phyloP scores from a whole-genome alignment of 1,140 invertebrate species.

The Drosophila kepulauana region DNA sequence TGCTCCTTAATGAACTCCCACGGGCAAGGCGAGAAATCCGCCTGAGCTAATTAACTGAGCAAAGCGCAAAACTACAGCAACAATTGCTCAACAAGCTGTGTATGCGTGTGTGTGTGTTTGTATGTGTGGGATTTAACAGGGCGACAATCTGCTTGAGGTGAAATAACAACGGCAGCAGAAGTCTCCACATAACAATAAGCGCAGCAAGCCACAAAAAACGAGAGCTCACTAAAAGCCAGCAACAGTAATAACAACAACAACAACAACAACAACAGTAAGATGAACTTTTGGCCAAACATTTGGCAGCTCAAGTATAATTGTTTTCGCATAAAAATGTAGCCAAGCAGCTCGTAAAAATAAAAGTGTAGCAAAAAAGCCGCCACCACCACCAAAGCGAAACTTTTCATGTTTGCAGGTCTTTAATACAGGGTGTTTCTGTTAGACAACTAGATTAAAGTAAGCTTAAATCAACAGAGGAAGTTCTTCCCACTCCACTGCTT shows the following conservation, averaged over 20 bases:
- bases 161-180: constrained; percentile 14
- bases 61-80: constrained; percentile 18
- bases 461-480: background rate
- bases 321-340: constrained; percentile 67
- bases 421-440: constrained; percentile 21
- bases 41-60: constrained; percentile 70
- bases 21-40: constrained; percentile 43
- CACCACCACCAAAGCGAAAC: constrained; percentile 10
- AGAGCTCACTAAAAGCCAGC: constrained; percentile 7
- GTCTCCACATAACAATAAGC: constrained; percentile 50
- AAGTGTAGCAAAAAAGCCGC: constrained; percentile 27
- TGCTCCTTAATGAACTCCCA: constrained; percentile 62
- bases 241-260: constrained; percentile 1
- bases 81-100: background rate
- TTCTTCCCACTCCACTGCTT: background rate
- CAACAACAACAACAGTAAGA: constrained; percentile 9
- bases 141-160: constrained; percentile 50
- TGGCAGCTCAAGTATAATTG: constrained; percentile 67
- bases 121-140: constrained; percentile 1
- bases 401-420: constrained; percentile 10
- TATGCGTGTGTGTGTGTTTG: constrained; percentile 3
- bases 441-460: background rate
- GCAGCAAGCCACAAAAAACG: constrained; percentile 48
- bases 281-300: constrained; percentile 60
- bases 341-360: constrained; percentile 73